These are phyloP conservation scores for Marcusenius ussheri DNA, from an alignment of 2,113 vertebrate species.

Conservation along the genomic window DNA sequence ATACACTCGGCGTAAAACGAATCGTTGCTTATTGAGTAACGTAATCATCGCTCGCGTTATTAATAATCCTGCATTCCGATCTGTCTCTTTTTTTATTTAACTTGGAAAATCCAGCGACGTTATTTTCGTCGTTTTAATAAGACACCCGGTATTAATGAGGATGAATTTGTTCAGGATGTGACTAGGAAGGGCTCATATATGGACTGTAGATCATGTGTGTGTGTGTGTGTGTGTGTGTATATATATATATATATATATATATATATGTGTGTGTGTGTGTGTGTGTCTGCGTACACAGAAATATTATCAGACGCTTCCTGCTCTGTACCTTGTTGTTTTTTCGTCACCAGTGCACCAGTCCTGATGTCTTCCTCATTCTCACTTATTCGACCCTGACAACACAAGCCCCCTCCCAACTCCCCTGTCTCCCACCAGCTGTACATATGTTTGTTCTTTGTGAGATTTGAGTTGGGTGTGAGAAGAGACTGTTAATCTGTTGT, in stretches of 20 bases:
- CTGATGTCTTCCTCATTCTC: not conserved
- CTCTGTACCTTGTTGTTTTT: not conserved
- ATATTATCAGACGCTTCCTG: slow-evolving; percentile 17
- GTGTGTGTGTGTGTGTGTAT: too few species aligned
- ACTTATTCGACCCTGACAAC: not conserved
- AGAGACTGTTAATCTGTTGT: not conserved
- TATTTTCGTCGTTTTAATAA: not conserved
- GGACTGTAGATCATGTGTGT: not conserved
- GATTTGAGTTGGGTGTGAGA: not conserved
- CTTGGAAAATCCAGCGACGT: not conserved
- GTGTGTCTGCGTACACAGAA: not conserved
- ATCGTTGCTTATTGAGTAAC: slow-evolving; percentile 5
- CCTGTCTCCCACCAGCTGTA: not conserved
- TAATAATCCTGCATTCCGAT: too few species aligned
- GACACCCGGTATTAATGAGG: not conserved
- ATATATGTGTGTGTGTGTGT: too few species aligned
- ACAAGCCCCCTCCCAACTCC: not conserved
- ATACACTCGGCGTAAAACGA: slow-evolving; percentile 10
- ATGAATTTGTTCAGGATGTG: not conserved
- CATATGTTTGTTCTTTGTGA: not conserved
- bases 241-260: slow-evolving; percentile 2
- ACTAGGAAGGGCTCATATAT: not conserved
- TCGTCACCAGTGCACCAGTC: slow-evolving; percentile 4
- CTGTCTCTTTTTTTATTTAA: not conserved
- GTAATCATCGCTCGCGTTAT: not conserved